phyloP scores from a whole-genome alignment of 2,113 vertebrate species.

The Gopherus evgoodei region DNA sequence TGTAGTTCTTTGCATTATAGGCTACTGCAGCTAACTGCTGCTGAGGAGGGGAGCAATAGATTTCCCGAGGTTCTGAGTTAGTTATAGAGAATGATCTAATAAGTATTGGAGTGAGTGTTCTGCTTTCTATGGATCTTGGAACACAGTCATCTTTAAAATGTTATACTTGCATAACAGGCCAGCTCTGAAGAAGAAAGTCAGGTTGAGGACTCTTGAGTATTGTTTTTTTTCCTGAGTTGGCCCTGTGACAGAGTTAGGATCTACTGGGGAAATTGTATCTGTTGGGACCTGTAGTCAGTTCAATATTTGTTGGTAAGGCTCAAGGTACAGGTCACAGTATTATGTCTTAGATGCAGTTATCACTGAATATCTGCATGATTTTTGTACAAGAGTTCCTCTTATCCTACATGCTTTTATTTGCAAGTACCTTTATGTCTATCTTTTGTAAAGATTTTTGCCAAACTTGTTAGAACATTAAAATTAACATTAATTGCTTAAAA shows the following conservation, averaged over 20 bases:
- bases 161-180: neutral
- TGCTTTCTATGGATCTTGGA: neutral
- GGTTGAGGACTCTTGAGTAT: neutral
- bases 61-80: neutral
- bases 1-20: neutral
- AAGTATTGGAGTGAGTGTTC: neutral
- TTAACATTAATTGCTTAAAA: slow-evolving; percentile 8
- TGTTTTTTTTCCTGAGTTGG: neutral
- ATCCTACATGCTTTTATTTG: neutral
- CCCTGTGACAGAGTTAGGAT: neutral
- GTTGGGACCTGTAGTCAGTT: neutral
- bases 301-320: neutral
- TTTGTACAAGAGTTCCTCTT: neutral
- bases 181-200: neutral
- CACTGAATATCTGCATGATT: neutral
- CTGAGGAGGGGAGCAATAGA: neutral
- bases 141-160: neutral
- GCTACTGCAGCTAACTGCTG: neutral
- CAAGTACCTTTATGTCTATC: neutral
- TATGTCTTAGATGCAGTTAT: neutral
- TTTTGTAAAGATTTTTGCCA: slow-evolving; percentile 8
- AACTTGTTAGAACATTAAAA: neutral
- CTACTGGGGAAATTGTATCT: neutral
- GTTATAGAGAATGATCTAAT: neutral
- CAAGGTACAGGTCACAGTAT: neutral